A percentile compares a stretch with the other conserved stretches of the same genome.
Evolutionary conservation across 2,797 vertebrate species (phyloP).

Genomic region (Jordanella pulchra): DNA sequence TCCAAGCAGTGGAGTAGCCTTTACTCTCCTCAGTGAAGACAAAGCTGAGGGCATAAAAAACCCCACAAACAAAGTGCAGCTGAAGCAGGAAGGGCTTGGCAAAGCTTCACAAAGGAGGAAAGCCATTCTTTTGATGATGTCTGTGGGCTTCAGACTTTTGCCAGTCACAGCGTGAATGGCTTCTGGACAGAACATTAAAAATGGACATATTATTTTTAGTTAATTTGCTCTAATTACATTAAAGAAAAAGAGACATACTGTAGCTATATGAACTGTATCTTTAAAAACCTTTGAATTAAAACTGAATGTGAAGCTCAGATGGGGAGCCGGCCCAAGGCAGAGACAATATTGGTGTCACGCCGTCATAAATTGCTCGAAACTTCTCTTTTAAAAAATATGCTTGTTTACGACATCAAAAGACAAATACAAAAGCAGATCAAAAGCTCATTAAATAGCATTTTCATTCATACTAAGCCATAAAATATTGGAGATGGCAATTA

Average conservation of each 20-base stretch:
- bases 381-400: too few relatives aligned
- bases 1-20: background rate
- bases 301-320: background rate
- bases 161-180: background rate
- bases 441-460: background rate
- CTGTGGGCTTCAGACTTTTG: slow-evolving; percentile 14
- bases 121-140: slow-evolving; percentile 31
- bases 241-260: background rate
- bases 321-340: background rate
- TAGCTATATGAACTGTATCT: background rate
- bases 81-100: slow-evolving; percentile 19
- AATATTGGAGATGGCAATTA: background rate
- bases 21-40: background rate
- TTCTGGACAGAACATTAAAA: background rate
- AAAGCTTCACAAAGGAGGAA: slow-evolving; percentile 19
- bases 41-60: slow-evolving; percentile 1
- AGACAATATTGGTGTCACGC: background rate
- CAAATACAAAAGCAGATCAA: background rate
- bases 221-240: background rate
- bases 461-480: background rate
- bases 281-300: background rate
- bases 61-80: slow-evolving; percentile 6
- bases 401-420: background rate
- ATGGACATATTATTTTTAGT: background rate
- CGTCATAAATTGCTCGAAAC: too few relatives aligned